Percentiles rank a stretch among this genome's conserved stretches.
These are phyloP conservation scores for Gymnodraco acuticeps DNA, from an alignment of 2,797 vertebrate genomes.

Conservation along the genomic window DNA sequence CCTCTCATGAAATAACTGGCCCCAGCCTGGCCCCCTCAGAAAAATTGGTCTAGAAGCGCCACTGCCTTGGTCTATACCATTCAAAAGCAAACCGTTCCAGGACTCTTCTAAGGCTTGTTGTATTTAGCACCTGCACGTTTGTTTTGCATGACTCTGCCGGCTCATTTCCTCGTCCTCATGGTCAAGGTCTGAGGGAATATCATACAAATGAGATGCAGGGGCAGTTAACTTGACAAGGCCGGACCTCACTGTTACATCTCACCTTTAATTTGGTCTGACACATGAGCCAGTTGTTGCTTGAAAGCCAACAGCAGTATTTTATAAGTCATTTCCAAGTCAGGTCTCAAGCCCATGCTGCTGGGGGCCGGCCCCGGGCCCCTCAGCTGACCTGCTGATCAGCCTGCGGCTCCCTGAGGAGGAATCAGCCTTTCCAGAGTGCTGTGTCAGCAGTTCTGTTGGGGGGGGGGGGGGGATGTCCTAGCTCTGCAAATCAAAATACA, in stretches of 20 bases:
- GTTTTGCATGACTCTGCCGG: slow-evolving; percentile 46
- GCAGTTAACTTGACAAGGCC: slow-evolving; percentile 41
- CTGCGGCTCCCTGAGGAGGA: slow-evolving; percentile 62
- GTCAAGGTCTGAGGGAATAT: slow-evolving; percentile 62
- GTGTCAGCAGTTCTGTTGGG: slow-evolving; percentile 50
- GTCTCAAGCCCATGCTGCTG: slow-evolving; percentile 22
- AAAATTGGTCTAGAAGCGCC: no score
- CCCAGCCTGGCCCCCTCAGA: no score
- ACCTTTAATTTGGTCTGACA: slow-evolving; percentile 66
- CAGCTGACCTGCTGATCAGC: slow-evolving; percentile 68
- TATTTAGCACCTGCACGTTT: slow-evolving; percentile 59
- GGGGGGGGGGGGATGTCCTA: slow-evolving; percentile 22
- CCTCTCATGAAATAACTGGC: no score
- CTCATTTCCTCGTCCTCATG: slow-evolving; percentile 23
- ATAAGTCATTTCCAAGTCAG: slow-evolving; percentile 33
- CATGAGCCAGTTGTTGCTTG: slow-evolving; percentile 41
- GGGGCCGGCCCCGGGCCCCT: slow-evolving; percentile 32
- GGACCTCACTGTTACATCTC: slow-evolving; percentile 62
- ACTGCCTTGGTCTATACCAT: no score
- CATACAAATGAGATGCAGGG: slow-evolving; percentile 71
- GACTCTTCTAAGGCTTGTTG: slow-evolving; percentile 50
- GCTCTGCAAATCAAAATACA: slow-evolving; percentile 38
- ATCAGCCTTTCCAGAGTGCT: slow-evolving; percentile 28
- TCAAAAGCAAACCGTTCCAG: background rate
- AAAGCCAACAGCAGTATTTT: slow-evolving; percentile 39